Evolutionary conservation across 2,113 vertebrate genomes (phyloP), one percentile per base, ranked within the genome.

Genomic region (Tetraodon nigroviridis): DNA sequence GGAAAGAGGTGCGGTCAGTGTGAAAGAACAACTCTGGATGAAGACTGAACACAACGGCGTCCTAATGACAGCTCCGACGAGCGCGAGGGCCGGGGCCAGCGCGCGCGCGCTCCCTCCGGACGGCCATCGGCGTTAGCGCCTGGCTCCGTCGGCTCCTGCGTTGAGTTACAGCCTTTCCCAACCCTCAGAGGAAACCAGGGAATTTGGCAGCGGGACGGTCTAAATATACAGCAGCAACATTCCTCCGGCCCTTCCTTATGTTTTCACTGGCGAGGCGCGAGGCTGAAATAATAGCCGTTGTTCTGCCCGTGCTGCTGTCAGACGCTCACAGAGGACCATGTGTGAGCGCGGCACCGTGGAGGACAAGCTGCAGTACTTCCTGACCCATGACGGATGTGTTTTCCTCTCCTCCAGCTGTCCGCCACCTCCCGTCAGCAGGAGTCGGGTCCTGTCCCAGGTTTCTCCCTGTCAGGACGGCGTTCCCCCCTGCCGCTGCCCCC

Each of bases 141-240:
- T 86, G 83, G 45, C 78, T 75, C 73, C 64, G 74, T 63, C 78
- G 58, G 78, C 55, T 78, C 22, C 51, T 73, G 76, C 63, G 82
- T 76, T 71, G 79, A 84, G 71, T 85, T 82, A 69, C 80, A 81
- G 76, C 56, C 63, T 86, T 87, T 86, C 68, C 51, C 81, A 85
- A 87, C 83, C 69, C 80, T 78, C 80, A 20, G 42, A 62, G 80
- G 78, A 79, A 81, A 81, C 69, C 61, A 55, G 81, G 61, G 73
- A 78, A 78, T 82, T 83, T 82, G 85, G 82, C 82, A 79, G 20
- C 13, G 67, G 73, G 61, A 75, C 69, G 61, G 72, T 83, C 77
- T 80, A 87, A 82, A 79, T 81, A 76, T 79, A 82, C 75, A 75
- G 56, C 62, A 75, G 66, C 53, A 57, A 67, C 78, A 76, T 79